Evolutionary conservation across 2,797 vertebrate species (phyloP).

Genomic region (Psittacula derbiana): DNA sequence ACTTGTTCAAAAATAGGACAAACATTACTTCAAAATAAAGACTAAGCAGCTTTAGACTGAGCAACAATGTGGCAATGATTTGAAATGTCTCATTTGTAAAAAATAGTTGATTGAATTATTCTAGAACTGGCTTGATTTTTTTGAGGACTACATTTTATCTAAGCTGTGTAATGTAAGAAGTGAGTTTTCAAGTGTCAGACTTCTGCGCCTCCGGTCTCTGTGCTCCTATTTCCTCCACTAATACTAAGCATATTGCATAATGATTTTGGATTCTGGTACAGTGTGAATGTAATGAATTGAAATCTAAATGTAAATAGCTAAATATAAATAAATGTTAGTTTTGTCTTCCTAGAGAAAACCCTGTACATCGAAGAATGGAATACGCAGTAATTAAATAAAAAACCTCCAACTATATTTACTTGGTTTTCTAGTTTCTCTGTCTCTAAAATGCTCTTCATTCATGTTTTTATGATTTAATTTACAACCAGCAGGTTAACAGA

Average conservation of each 20-base stretch:
- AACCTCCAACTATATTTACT: background rate
- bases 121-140: background rate
- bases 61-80: background rate
- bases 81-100: background rate
- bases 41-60: background rate
- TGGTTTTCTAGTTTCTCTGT: background rate
- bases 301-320: background rate
- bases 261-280: background rate
- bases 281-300: background rate
- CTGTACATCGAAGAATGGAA: background rate
- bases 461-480: background rate
- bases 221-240: background rate
- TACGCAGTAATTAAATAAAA: background rate
- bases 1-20: background rate
- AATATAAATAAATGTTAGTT: background rate
- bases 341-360: background rate
- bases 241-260: background rate
- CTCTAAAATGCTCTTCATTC: background rate
- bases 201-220: background rate
- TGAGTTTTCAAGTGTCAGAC: background rate
- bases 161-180: background rate
- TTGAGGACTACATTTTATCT: background rate
- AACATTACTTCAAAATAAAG: background rate
- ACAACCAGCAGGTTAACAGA: background rate
- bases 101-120: background rate